Percentiles rank a stretch among this genome's conserved stretches.
Evolutionary conservation across 2,113 vertebrate genomes (phyloP).

Genomic region (Cercopithecus mona): DNA sequence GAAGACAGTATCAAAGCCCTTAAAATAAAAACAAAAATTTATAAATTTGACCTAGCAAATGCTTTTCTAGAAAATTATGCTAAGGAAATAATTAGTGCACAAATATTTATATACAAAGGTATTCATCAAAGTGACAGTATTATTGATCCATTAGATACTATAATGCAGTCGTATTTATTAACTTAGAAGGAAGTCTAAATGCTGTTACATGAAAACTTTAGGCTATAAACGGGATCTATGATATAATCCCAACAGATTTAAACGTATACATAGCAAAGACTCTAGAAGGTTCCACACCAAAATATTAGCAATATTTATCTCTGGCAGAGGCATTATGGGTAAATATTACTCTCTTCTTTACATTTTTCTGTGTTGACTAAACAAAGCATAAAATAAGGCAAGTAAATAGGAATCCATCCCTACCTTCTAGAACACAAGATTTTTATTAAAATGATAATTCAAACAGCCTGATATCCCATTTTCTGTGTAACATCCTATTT

Average conservation of each 20-base stretch:
- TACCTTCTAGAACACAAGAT: neutral
- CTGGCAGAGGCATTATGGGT: neutral
- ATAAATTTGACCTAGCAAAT: neutral
- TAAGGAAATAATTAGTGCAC: neutral
- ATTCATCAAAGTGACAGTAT: neutral
- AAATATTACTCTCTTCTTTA: slow-evolving; percentile 22
- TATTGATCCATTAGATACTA: slow-evolving; percentile 5
- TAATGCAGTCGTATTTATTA: neutral
- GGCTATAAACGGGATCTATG: neutral
- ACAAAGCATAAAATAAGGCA: slow-evolving; percentile 32
- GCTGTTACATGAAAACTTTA: slow-evolving; percentile 30
- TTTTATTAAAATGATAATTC: slow-evolving; percentile 52
- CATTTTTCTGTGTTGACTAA: neutral
- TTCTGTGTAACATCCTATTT: slow-evolving; percentile 34
- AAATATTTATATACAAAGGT: neutral
- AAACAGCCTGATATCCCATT: neutral
- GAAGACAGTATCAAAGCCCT: neutral
- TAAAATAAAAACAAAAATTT: neutral
- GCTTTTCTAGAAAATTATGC: slow-evolving; percentile 12
- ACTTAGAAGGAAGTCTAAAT: slow-evolving; percentile 19
- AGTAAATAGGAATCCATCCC: neutral
- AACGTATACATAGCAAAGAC: neutral
- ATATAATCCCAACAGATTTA: neutral
- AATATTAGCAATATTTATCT: slow-evolving; percentile 30
- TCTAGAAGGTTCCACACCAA: neutral